Conservation (phyloP, 2,888 invertebrate genomes). For the Leptopilina syphax region DNA sequence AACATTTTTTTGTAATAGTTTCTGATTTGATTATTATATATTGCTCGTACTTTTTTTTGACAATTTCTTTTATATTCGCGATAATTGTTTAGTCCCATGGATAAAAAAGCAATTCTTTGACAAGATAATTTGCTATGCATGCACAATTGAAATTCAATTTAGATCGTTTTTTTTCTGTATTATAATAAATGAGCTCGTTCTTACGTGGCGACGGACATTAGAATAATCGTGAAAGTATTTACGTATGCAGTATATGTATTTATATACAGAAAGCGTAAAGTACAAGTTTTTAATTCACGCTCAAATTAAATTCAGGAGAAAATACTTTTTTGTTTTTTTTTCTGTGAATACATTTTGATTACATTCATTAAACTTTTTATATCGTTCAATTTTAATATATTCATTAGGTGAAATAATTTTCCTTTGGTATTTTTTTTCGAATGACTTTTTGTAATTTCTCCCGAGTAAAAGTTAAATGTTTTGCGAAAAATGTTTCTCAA, state of each 20-base stretch:
- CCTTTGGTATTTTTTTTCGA: too few species aligned
- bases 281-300: conserved; percentile 2
- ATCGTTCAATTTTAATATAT: too few species aligned
- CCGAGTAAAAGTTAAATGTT: too few species aligned
- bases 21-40: background rate
- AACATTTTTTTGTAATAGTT: background rate
- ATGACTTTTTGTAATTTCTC: too few species aligned
- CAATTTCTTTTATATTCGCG: background rate
- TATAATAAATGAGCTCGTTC: conserved; percentile 53
- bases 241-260: background rate
- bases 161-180: background rate
- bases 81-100: background rate
- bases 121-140: background rate
- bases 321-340: conserved; percentile 1
- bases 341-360: too few species aligned
- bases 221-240: conserved; percentile 25
- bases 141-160: background rate
- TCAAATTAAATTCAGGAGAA: conserved; percentile 3
- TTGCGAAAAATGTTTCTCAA: too few species aligned
- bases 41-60: background rate
- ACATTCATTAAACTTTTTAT: too few species aligned
- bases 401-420: too few species aligned
- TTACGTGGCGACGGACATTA: conserved; percentile 50
- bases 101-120: background rate
- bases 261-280: background rate